These are phyloP conservation scores for Pterostichus madidus DNA, from an alignment of 2,888 invertebrate species.

Conservation along the genomic window DNA sequence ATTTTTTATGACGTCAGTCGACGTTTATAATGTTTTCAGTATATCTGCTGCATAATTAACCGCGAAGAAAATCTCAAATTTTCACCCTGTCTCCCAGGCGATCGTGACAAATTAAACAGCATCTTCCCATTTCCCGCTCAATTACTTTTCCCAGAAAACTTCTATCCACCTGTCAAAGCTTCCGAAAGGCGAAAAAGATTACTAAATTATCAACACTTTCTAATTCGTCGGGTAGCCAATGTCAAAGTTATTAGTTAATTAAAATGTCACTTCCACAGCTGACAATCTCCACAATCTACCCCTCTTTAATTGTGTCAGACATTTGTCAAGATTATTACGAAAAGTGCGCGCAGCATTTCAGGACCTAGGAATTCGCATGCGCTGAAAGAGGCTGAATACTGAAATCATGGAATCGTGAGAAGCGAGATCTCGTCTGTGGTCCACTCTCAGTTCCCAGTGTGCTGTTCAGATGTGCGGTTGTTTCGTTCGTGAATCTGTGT, in stretches of 20 bases:
- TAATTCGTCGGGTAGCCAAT: slow-evolving; percentile 20
- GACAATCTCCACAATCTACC: neutral
- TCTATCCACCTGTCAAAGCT: slow-evolving; percentile 40
- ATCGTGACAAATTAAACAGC: slow-evolving; percentile 32
- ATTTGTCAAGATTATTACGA: slow-evolving; percentile 60
- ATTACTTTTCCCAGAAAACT: slow-evolving; percentile 11
- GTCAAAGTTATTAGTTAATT: slow-evolving; percentile 40
- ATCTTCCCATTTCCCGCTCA: slow-evolving; percentile 19
- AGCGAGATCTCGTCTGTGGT: neutral
- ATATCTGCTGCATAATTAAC: neutral
- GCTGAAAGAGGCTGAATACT: slow-evolving; percentile 1
- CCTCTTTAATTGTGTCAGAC: slow-evolving; percentile 51
- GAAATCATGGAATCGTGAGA: slow-evolving; percentile 1
- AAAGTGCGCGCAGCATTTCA: slow-evolving; percentile 14
- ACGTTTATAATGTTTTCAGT: no score
- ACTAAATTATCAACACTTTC: slow-evolving; percentile 28
- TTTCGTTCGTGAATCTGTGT: neutral
- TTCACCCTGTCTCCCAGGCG: neutral
- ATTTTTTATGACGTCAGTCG: no score
- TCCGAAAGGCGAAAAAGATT: slow-evolving; percentile 15
- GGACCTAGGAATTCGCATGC: neutral
- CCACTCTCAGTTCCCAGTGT: slow-evolving; percentile 16
- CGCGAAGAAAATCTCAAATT: slow-evolving; percentile 15
- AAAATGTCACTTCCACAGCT: slow-evolving; percentile 7
- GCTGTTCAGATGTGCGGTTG: neutral